Evolutionary conservation across 2,113 vertebrate species (phyloP), one percentile per base, ranked within the genome.

Genomic region (Cynopterus brachyotis): DNA sequence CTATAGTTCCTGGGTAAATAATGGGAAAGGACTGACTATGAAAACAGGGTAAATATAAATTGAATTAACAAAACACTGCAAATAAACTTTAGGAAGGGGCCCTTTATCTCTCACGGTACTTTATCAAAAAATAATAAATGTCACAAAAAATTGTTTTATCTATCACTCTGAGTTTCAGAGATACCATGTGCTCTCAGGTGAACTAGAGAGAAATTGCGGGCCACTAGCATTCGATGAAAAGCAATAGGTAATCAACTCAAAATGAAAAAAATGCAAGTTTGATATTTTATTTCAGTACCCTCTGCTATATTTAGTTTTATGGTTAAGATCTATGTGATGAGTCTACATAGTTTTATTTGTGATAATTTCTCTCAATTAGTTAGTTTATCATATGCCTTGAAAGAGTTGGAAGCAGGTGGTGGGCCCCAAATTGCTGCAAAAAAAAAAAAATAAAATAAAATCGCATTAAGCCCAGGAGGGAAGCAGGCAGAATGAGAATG

Each of bases 401-500:
- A 75, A 69, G 47, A 62, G 11, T 17, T 60, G 37, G 45, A 83
- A 93, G 79, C 85, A 92, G 53, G 76, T 89, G 73, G 73, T 64
- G 3, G 59, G 69, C 26, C 73, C 62, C 16, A 40, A 67, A 66
- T 70, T 59, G 53, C 82, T 89, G 12, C 64, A 84, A 82, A 94
- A 47, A 45, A 47, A 47, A 50, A 50, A 50, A 50, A 92, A 96
- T 86, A 45, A 47, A 47, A 50, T 13, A 50, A 50, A 92, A 96
- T 86, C 57, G n/a, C 86, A 55, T 4, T 45, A 42, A 89, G 72
- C 81, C 79, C 45, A 24, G 8, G n/a, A 80, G n/a, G 35, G 35
- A 91, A 89, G 91, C 45, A 78, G 81, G 40, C 86, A 92, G 87
- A 62, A 95, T n/a, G 66, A 80, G 28, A 75, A 30, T 19, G 35